Base-by-base conservation (phyloP, 2,888 invertebrate species). In the Nemotelus nigrinus region DNA sequence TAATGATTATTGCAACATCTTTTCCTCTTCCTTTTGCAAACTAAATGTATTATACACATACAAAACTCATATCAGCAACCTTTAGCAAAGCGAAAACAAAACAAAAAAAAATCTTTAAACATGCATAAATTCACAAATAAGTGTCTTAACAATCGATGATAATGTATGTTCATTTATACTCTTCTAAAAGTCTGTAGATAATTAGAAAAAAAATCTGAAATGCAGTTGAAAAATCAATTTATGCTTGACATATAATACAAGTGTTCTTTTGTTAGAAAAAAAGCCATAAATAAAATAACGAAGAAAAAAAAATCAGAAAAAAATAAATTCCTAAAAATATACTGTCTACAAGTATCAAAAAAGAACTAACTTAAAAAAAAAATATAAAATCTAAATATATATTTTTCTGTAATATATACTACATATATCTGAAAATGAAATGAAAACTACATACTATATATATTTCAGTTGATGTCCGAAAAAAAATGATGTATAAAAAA, bases 381-480 rank as follows among this genome's bases (percentile, higher is more conserved):
- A 68, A 41, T 50, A 39, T 45, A 25, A 67, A 47, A 47, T 47
- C 58, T 8, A 72, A 58, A 41, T 47, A 72, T 60, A 45, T 72
- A 71, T 71, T 57, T 72, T 45, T 39, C 45, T 58, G 58, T 72
- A 60, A 72, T 72, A 72, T 72, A 72, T 41, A 58, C 43, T 45
- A 71, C 45, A 48, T 1, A 65, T 58, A 58, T 58, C 5, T 64
- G n/a, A 25, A 50, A 68, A 25, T 25, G 53, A 7, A 68, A 50
- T 48, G 41, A 8, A 48, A 71, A 57, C 57, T 4, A 57, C 55
- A 71, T 43, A 7, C 25, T 25, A 25, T 25, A 71, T 43, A 10
- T 71, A 71, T 55, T 71, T 71, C 55, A 71, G 55, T 71, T 43
- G n/a, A 68, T 68, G 53, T 4, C 41, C 68, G 41, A 68, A 68